Conservation (phyloP, 1,140 invertebrate genomes). For the Popillia japonica region DNA sequence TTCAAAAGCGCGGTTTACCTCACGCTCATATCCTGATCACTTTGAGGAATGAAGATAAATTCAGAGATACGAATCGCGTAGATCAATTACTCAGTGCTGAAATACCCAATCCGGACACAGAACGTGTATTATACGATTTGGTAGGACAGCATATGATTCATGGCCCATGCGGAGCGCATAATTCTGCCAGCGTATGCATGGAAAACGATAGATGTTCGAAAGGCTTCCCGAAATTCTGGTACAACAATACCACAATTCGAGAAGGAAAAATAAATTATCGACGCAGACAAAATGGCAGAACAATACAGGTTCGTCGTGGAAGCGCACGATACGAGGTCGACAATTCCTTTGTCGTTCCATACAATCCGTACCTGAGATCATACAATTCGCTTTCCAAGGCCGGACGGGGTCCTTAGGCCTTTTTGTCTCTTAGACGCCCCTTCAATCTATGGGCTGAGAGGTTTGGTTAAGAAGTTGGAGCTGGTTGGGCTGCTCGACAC, state of each 20-base stretch:
- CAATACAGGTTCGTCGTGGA: background rate
- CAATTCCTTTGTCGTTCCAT: background rate
- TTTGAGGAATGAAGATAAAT: background rate
- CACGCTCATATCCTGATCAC: constrained; percentile 12
- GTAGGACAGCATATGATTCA: constrained; percentile 62
- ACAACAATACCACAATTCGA: background rate
- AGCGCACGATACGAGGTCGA: background rate
- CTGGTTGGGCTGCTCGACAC: no score
- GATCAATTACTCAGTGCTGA: constrained; percentile 55
- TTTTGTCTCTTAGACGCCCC: no score
- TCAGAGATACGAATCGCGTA: background rate
- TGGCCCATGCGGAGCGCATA: constrained; percentile 63
- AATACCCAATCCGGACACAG: constrained; percentile 62
- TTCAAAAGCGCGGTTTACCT: constrained; percentile 5
- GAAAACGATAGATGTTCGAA: constrained; percentile 58
- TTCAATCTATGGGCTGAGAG: no score
- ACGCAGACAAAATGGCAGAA: background rate
- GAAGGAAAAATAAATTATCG: background rate
- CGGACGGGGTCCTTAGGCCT: no score
- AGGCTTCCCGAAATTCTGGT: no score
- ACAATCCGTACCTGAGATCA: background rate
- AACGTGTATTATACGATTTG: constrained; percentile 59
- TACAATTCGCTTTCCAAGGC: background rate
- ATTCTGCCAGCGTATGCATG: constrained; percentile 61
- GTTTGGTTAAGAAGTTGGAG: no score